phyloP scores from a whole-genome alignment of 2,113 vertebrate species.

The Chaenocephalus aceratus region DNA sequence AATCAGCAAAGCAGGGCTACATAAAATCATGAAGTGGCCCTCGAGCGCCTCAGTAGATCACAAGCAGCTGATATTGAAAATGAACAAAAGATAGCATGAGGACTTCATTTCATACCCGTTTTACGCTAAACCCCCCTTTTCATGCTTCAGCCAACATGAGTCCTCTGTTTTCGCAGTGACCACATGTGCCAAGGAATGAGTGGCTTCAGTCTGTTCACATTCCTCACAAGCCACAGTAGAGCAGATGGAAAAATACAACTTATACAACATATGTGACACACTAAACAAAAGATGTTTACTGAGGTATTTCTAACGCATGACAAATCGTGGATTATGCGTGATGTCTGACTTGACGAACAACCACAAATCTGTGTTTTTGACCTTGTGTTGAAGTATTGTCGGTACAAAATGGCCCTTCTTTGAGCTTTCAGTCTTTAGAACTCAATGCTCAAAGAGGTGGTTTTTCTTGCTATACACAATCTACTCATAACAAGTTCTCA shows the following conservation, averaged over 20 bases:
- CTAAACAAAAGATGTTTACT: background rate
- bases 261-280: background rate
- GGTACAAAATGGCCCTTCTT: background rate
- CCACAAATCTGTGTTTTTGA: background rate
- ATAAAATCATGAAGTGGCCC: conserved; percentile 13
- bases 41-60: conserved; percentile 9
- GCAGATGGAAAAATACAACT: conserved; percentile 53
- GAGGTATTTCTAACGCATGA: background rate
- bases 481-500: background rate
- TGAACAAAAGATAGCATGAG: background rate
- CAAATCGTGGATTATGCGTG: background rate
- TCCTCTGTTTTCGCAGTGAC: conserved; percentile 51
- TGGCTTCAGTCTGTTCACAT: conserved; percentile 37
- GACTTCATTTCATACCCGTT: conserved; percentile 27
- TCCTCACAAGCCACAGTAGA: conserved; percentile 41
- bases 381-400: background rate
- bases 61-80: conserved; percentile 1
- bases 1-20: conserved; percentile 20
- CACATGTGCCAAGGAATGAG: conserved; percentile 48
- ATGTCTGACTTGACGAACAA: background rate
- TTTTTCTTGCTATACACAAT: background rate
- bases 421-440: background rate
- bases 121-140: conserved; percentile 39
- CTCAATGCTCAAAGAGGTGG: background rate
- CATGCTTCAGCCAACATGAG: conserved; percentile 51